These are phyloP conservation scores for Scaptomyza cyrtandrae DNA, from an alignment of 2,888 invertebrate species.

Conservation along the genomic window DNA sequence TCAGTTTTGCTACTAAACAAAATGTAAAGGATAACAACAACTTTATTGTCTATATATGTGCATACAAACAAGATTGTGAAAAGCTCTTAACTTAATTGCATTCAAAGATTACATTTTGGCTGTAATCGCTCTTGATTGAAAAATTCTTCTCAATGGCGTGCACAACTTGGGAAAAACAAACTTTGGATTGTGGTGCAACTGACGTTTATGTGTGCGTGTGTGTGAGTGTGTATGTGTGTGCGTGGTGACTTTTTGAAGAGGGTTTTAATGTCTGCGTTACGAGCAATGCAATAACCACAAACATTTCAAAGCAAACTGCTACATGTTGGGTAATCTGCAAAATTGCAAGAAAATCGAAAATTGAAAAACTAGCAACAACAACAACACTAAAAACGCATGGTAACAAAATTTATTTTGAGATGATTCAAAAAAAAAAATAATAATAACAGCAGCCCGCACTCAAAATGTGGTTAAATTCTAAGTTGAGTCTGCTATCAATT, in stretches of 20 bases:
- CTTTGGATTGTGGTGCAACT: not conserved
- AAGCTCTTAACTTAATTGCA: conserved; percentile 12
- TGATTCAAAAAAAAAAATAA: conserved; percentile 16
- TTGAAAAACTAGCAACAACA: conserved; percentile 25
- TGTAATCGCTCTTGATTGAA: conserved; percentile 6
- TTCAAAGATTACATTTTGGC: conserved; percentile 21
- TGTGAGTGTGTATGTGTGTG: not conserved
- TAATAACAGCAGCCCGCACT: not conserved
- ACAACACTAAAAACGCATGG: conserved; percentile 9
- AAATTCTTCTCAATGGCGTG: not conserved
- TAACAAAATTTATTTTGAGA: conserved; percentile 14
- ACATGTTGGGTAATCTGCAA: conserved; percentile 17
- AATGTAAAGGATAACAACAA: too few species aligned
- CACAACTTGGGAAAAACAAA: conserved; percentile 1
- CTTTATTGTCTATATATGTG: conserved; percentile 1
- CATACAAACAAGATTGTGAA: not conserved
- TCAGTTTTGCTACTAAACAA: too few species aligned
- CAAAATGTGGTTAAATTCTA: conserved; percentile 5
- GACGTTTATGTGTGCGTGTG: conserved; percentile 7
- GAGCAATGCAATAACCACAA: conserved; percentile 19
- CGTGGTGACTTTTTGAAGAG: not conserved
- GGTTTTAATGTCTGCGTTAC: conserved; percentile 20
- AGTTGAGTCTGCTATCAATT: conserved; percentile 65
- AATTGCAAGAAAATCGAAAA: conserved; percentile 30
- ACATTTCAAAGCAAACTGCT: conserved; percentile 21